These are phyloP conservation scores for Siniperca knerii DNA, from an alignment of 2,113 vertebrate genomes.

Conservation along the genomic window DNA sequence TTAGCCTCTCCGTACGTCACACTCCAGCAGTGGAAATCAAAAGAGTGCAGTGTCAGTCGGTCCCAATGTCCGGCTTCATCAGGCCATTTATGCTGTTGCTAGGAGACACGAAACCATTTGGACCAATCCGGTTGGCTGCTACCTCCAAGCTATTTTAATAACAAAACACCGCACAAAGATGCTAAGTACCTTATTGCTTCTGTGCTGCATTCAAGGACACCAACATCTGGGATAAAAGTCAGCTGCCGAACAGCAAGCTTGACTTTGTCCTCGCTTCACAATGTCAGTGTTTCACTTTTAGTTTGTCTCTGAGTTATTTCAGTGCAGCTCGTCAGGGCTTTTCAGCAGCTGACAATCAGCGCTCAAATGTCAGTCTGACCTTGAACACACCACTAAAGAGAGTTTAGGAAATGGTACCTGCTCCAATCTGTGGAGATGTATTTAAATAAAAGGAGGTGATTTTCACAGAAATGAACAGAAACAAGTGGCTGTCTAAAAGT, in stretches of 20 bases:
- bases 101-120: conserved; percentile 43
- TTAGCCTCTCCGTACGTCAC: conserved; percentile 30
- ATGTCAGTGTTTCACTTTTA: background rate
- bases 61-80: conserved; percentile 15
- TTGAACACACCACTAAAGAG: background rate
- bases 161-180: conserved; percentile 13
- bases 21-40: conserved; percentile 25
- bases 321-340: background rate
- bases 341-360: background rate
- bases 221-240: background rate
- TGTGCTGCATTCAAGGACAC: background rate
- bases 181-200: conserved; percentile 4
- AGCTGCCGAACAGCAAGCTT: background rate
- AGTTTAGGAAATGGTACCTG: background rate
- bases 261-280: background rate
- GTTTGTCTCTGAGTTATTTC: background rate
- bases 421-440: background rate
- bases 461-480: too few species aligned
- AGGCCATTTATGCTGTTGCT: conserved; percentile 53
- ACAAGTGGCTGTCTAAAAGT: too few species aligned
- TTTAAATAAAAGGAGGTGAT: too few species aligned
- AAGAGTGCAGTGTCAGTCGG: background rate
- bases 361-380: background rate
- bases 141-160: background rate
- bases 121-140: background rate